Conservation (phyloP, 2,888 invertebrate species). For the Sisyra terminalis region DNA sequence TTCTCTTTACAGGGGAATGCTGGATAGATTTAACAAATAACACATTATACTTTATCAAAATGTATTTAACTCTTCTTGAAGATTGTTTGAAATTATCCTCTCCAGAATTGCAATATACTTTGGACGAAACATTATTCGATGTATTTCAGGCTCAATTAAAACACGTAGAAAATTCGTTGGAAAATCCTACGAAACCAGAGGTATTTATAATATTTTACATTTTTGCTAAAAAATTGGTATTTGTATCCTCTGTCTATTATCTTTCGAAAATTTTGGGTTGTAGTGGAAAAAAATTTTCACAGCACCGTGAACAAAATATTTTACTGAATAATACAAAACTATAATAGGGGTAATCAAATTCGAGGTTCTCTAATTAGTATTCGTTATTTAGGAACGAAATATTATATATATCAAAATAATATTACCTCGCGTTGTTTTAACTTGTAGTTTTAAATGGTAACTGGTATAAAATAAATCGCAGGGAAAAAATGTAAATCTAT, state of each 20-base stretch:
- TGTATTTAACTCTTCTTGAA: slow-evolving; percentile 54
- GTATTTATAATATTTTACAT: slow-evolving; percentile 15
- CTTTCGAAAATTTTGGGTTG: too few relatives aligned
- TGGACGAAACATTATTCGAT: slow-evolving; percentile 54
- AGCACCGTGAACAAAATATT: neutral
- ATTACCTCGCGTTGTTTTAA: too few relatives aligned
- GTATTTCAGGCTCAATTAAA: slow-evolving; percentile 60
- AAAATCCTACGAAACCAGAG: slow-evolving; percentile 35
- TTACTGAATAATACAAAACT: too few relatives aligned
- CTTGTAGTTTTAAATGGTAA: too few relatives aligned
- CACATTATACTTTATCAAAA: slow-evolving; percentile 63
- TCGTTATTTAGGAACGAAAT: too few relatives aligned
- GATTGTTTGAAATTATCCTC: slow-evolving; percentile 61
- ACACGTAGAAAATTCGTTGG: slow-evolving; percentile 39
- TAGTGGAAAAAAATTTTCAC: neutral
- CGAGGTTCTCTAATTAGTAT: too few relatives aligned
- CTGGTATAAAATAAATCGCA: too few relatives aligned
- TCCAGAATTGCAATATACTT: slow-evolving; percentile 52
- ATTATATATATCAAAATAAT: too few relatives aligned
- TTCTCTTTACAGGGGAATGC: slow-evolving; percentile 31
- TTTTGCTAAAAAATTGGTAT: neutral
- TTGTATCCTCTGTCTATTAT: too few relatives aligned
- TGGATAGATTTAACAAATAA: slow-evolving; percentile 66
- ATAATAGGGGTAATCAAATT: neutral
- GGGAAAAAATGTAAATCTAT: too few relatives aligned